A percentile compares a stretch with the other conserved stretches of the same genome.
These are phyloP conservation scores for Drosophila bocqueti DNA, from an alignment of 1,140 invertebrate species.

Conservation along the genomic window DNA sequence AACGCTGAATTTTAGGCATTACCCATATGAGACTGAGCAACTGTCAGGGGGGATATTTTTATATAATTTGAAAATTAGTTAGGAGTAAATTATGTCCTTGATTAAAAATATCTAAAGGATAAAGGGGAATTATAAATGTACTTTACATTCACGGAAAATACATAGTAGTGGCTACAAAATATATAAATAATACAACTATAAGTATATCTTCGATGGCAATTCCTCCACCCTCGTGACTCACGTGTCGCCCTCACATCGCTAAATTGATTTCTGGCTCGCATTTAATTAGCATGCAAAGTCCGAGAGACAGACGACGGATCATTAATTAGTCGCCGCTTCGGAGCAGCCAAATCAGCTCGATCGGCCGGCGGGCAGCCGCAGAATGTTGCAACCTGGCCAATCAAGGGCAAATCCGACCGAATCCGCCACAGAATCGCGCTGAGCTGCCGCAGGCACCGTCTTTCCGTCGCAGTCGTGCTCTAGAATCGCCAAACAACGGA, in stretches of 20 bases:
- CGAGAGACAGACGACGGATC: constrained; percentile 44
- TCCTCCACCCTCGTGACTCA: constrained; percentile 17
- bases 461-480: constrained; percentile 61
- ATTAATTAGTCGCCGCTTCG: constrained; percentile 71
- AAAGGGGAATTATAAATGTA: too few species aligned
- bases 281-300: constrained; percentile 73
- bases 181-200: background rate
- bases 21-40: constrained; percentile 52
- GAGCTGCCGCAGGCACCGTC: constrained; percentile 24
- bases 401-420: constrained; percentile 56
- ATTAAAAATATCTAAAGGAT: background rate
- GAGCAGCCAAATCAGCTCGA: constrained; percentile 58
- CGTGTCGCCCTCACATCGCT: constrained; percentile 32
- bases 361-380: constrained; percentile 54
- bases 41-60: background rate
- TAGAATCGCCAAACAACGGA: constrained; percentile 42
- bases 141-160: background rate
- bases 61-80: background rate
- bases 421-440: constrained; percentile 29
- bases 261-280: constrained; percentile 37
- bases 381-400: constrained; percentile 50
- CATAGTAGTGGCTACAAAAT: background rate
- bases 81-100: too few species aligned
- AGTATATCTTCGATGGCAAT: too few species aligned
- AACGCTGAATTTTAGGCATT: constrained; percentile 32